These are phyloP conservation scores for Kryptopterus vitreolus DNA, from an alignment of 2,797 vertebrate species.

Conservation along the genomic window DNA sequence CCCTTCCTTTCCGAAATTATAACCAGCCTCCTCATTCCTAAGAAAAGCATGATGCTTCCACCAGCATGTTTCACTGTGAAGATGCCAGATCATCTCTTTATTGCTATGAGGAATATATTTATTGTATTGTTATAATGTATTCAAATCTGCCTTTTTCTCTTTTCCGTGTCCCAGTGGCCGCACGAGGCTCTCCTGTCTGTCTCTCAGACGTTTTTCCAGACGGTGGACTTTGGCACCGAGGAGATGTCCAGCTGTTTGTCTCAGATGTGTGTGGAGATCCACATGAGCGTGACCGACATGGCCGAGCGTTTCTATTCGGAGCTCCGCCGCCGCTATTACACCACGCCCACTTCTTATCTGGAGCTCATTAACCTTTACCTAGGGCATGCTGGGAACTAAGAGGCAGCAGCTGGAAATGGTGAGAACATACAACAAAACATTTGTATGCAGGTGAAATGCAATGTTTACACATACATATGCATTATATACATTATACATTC, in stretches of 20 bases:
- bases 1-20: not conserved
- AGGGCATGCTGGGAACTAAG: slow-evolving; percentile 79
- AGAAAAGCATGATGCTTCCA: not conserved
- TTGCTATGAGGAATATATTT: too few relatives aligned
- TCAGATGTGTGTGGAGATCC: slow-evolving; percentile 84
- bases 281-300: slow-evolving; percentile 79
- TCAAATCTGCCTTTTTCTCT: not conserved
- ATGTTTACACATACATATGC: not conserved
- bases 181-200: slow-evolving; percentile 83
- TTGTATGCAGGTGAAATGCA: not conserved
- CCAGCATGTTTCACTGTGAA: not conserved
- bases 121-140: not conserved
- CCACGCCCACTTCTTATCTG: slow-evolving; percentile 87
- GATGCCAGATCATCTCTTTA: not conserved
- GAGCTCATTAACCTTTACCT: slow-evolving; percentile 88
- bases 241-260: slow-evolving; percentile 77
- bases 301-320: slow-evolving; percentile 81
- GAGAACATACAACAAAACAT: slow-evolving; percentile 33
- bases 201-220: slow-evolving; percentile 79
- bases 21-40: not conserved
- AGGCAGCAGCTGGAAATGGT: slow-evolving; percentile 76
- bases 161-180: slow-evolving; percentile 73
- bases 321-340: slow-evolving; percentile 81
- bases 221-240: slow-evolving; percentile 74
- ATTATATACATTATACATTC: not conserved